Base-by-base conservation (phyloP, 2,113 vertebrate species). In the Polypterus senegalus region DNA sequence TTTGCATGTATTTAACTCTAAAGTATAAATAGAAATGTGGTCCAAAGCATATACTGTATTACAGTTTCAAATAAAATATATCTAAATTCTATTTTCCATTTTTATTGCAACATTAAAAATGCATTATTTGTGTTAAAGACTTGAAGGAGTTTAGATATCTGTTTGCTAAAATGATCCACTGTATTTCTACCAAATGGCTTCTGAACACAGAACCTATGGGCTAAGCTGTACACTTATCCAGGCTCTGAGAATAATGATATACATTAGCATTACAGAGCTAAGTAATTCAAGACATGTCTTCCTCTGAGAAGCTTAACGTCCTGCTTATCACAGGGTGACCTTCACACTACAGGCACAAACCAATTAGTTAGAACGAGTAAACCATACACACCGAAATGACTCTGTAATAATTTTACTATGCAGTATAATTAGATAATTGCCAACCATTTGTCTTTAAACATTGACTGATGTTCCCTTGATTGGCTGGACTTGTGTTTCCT, bases 261-360 rank as follows among this genome's bases (percentile, higher is more conserved):
- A 9, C 49, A 9, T 51, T 51, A 51, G 49, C 49, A 51, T 51
- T 51, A 51, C 6, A 1, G 27, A 11, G 27, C 27, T 57, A 4
- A 43, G 27, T 45, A 57, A 57, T 57, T 57, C 56, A 27, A 27
- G 46, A 57, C 56, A 44, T 57, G 56, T 57, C 56, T 57, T 57
- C 9, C 27, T 43, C 56, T 11, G 10, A 5, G 27, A 57, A 57
- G 56, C 11, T 57, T 57, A 57, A 57, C 43, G 7, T 57, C 56
- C 11, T 57, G 11, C 27, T 57, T 27, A 43, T 57, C 27, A 44
- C 56, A 6, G 27, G 9, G 27, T 57, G 56, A 57, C 56, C 56
- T 57, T 57, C 56, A 57, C 27, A 57, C 56, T 44, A 11, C 43
- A 57, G 27, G 3, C 3, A 57, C 27, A 57, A 57, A 57, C 11